These are phyloP conservation scores for Chelonus formosanus DNA, from an alignment of 2,888 invertebrate species.

Conservation along the genomic window DNA sequence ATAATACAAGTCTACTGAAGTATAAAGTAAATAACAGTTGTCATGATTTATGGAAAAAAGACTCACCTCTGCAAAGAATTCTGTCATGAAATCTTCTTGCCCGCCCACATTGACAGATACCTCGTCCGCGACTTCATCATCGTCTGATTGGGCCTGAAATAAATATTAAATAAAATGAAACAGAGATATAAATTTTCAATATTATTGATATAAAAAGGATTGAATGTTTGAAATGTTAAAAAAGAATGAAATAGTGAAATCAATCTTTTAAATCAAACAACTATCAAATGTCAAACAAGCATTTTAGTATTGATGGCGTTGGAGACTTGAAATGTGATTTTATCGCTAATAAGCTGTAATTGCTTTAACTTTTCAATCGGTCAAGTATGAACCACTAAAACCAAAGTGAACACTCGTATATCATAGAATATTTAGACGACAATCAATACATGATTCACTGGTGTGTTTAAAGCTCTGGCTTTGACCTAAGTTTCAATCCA, in stretches of 20 bases:
- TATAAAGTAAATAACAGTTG: no score
- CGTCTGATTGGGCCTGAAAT: slow-evolving; percentile 95
- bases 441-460: slow-evolving; percentile 16
- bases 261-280: slow-evolving; percentile 1
- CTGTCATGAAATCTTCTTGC: slow-evolving; percentile 96
- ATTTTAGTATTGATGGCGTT: neutral
- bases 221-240: neutral
- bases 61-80: slow-evolving; percentile 98
- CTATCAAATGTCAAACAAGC: neutral
- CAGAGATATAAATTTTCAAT: neutral
- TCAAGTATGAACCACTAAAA: slow-evolving; percentile 33
- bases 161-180: slow-evolving; percentile 35
- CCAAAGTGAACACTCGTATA: slow-evolving; percentile 1
- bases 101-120: slow-evolving; percentile 95
- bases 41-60: neutral
- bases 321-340: slow-evolving; percentile 8
- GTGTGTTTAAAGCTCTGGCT: neutral
- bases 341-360: slow-evolving; percentile 31
- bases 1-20: no score
- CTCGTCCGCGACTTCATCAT: slow-evolving; percentile 94
- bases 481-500: slow-evolving; percentile 13
- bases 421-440: slow-evolving; percentile 11
- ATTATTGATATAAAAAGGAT: neutral
- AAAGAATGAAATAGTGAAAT: slow-evolving; percentile 6
- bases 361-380: slow-evolving; percentile 31